phyloP scores from a whole-genome alignment of 2,797 vertebrate genomes.

The Spinibarbus caldwelli region DNA sequence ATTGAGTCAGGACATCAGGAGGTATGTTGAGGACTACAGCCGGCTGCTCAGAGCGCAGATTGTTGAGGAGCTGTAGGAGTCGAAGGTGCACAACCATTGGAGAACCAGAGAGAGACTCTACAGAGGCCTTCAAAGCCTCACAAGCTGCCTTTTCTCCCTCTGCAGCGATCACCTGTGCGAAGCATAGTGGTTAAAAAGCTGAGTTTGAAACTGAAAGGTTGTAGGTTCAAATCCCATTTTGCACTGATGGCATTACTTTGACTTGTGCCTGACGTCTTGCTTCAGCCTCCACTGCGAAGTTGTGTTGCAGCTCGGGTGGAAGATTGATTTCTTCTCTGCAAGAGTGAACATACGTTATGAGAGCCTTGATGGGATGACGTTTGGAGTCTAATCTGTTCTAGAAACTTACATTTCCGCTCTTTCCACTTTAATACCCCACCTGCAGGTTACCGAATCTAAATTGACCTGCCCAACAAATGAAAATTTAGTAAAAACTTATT shows the following conservation, averaged over 20 bases:
- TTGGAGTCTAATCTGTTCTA: background rate
- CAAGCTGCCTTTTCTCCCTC: conserved; percentile 87
- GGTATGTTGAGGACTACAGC: conserved; percentile 86
- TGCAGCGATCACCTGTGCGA: conserved; percentile 82
- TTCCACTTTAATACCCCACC: conserved; percentile 94
- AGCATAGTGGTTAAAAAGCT: background rate
- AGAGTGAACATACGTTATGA: background rate
- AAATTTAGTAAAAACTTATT: background rate
- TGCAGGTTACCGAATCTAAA: conserved; percentile 86
- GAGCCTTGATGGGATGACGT: background rate
- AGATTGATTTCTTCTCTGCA: conserved; percentile 88
- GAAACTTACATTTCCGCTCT: conserved; percentile 91
- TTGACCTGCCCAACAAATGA: conserved; percentile 72
- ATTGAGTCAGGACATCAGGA: conserved; percentile 79
- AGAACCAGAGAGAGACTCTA: conserved; percentile 85
- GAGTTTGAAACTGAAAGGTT: background rate
- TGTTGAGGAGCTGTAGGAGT: conserved; percentile 83
- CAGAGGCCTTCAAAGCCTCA: conserved; percentile 85
- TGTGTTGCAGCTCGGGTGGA: conserved; percentile 86
- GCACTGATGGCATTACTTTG: conserved; percentile 73
- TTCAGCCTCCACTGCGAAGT: conserved; percentile 84
- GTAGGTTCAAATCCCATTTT: background rate
- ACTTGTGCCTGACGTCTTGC: conserved; percentile 85
- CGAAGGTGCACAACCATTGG: conserved; percentile 83
- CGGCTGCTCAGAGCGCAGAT: conserved; percentile 78